phyloP scores from a whole-genome alignment of 2,797 vertebrate species.

The Helostoma temminkii region DNA sequence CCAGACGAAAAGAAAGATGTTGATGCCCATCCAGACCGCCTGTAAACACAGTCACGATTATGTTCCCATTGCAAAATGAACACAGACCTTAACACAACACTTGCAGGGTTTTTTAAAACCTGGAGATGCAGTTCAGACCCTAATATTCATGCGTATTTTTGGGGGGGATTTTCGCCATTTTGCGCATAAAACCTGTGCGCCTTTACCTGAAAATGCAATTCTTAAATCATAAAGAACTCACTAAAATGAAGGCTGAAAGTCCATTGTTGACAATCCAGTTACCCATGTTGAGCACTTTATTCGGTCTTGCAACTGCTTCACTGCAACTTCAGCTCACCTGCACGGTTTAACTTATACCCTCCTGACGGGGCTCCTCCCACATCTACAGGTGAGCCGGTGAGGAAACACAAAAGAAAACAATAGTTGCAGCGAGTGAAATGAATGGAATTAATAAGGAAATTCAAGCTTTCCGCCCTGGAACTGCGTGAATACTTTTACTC shows the following conservation, averaged over 20 bases:
- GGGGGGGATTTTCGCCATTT: background rate
- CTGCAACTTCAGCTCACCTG: constrained; percentile 13
- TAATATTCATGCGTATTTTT: no score
- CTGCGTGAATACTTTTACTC: no score
- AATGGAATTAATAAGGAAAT: no score
- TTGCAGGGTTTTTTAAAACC: background rate
- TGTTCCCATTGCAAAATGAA: background rate
- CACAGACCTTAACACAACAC: no score
- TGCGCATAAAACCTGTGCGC: background rate
- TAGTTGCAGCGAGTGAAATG: background rate
- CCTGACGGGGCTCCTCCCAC: constrained; percentile 63
- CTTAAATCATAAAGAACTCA: constrained; percentile 78
- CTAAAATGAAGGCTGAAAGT: constrained; percentile 86
- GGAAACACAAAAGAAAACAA: constrained; percentile 16
- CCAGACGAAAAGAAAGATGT: constrained; percentile 89
- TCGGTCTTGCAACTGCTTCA: background rate
- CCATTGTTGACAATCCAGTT: constrained; percentile 92
- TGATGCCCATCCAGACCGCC: constrained; percentile 91
- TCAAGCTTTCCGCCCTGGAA: background rate
- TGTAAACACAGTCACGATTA: constrained; percentile 59
- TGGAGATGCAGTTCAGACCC: background rate
- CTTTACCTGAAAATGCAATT: no score
- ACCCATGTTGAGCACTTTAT: constrained; percentile 77
- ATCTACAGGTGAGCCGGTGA: constrained; percentile 4
- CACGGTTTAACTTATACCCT: constrained; percentile 14